Conservation (phyloP, 2,888 invertebrate genomes). For the Dioctria linearis region DNA sequence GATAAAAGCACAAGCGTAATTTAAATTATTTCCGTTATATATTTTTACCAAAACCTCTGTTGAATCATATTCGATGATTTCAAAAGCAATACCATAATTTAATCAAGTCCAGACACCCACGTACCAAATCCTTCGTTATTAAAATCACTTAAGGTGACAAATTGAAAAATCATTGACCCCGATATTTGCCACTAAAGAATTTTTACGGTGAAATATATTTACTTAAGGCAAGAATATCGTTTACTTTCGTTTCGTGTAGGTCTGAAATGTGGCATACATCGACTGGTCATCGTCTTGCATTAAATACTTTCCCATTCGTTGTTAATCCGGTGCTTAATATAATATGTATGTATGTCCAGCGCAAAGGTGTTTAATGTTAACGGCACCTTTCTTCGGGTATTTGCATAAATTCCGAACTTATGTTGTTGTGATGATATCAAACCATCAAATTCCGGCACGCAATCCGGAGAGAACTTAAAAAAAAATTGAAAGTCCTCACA, state of each 20-base stretch:
- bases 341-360: background rate
- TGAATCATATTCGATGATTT: too few relatives aligned
- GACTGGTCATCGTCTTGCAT: background rate
- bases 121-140: too few relatives aligned
- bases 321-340: background rate
- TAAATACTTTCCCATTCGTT: slow-evolving; percentile 37
- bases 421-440: slow-evolving; percentile 14
- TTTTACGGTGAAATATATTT: background rate
- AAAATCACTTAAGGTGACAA: too few relatives aligned
- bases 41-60: too few relatives aligned
- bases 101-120: too few relatives aligned
- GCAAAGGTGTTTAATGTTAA: slow-evolving; percentile 15
- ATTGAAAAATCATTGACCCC: background rate
- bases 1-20: too few relatives aligned
- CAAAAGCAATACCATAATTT: too few relatives aligned
- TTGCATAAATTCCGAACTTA: slow-evolving; percentile 37
- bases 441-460: slow-evolving; percentile 46
- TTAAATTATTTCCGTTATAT: too few relatives aligned
- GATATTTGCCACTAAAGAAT: background rate
- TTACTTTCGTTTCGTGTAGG: slow-evolving; percentile 35
- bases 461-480: slow-evolving; percentile 9
- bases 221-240: slow-evolving; percentile 7
- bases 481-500: slow-evolving; percentile 43
- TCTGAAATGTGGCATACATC: background rate
- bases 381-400: slow-evolving; percentile 37